Evolutionary conservation across 1,140 invertebrate species (phyloP).

Genomic region (Drosophila oshimai): DNA sequence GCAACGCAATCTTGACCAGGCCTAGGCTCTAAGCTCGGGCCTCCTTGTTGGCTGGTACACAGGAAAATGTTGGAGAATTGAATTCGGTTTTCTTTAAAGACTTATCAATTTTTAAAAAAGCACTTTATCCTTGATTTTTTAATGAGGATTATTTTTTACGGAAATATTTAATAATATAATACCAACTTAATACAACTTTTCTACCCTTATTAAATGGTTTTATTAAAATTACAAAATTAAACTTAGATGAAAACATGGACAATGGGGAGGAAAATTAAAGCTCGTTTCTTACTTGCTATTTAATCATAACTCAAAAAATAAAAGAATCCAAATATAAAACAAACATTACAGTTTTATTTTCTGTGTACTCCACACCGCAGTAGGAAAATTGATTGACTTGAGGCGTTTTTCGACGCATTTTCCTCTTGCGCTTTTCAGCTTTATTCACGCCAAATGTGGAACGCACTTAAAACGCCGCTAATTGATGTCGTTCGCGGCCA

Average conservation of each 20-base stretch:
- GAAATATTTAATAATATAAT: too few species aligned
- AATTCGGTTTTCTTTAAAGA: too few species aligned
- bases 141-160: background rate
- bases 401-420: slow-evolving; percentile 76
- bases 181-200: too few species aligned
- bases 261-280: too few species aligned
- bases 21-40: slow-evolving; percentile 14
- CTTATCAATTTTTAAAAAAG: background rate
- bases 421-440: slow-evolving; percentile 42
- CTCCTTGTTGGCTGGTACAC: slow-evolving; percentile 17
- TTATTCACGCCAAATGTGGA: slow-evolving; percentile 73
- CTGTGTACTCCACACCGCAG: background rate
- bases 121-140: too few species aligned
- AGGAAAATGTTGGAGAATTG: background rate
- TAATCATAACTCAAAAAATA: too few species aligned
- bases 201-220: too few species aligned
- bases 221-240: too few species aligned
- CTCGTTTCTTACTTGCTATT: too few species aligned
- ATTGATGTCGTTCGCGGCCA: slow-evolving; percentile 73
- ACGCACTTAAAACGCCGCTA: slow-evolving; percentile 72
- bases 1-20: slow-evolving; percentile 60
- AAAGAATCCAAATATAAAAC: background rate
- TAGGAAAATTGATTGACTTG: slow-evolving; percentile 71
- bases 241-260: too few species aligned
- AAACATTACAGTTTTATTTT: background rate